These are phyloP conservation scores for Fundulus diaphanus DNA, from an alignment of 2,797 vertebrate species.

Conservation along the genomic window DNA sequence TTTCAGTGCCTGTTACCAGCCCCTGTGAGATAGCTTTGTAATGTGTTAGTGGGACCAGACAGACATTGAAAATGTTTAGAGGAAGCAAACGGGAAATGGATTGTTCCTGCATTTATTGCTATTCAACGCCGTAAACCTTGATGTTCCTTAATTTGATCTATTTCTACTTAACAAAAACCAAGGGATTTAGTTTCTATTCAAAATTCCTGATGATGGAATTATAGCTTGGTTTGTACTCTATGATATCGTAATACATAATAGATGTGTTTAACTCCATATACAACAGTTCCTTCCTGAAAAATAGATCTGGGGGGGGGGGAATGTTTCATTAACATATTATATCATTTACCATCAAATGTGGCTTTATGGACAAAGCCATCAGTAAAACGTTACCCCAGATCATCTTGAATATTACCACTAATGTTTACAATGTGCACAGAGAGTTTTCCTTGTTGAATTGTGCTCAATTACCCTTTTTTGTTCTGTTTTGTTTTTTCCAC, in stretches of 20 bases:
- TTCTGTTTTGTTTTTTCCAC: background rate
- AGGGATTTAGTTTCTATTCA: background rate
- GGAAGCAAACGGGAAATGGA: background rate
- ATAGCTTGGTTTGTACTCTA: background rate
- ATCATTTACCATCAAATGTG: no score
- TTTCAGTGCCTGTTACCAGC: slow-evolving; percentile 72
- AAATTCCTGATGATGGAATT: background rate
- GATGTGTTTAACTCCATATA: background rate
- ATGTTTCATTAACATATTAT: background rate
- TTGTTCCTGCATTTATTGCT: background rate
- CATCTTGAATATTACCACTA: background rate
- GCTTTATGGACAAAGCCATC: no score
- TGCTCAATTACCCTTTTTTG: no score
- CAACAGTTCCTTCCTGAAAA: no score
- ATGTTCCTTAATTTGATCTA: background rate
- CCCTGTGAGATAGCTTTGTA: slow-evolving; percentile 45
- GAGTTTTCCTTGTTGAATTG: no score
- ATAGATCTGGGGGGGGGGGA: background rate
- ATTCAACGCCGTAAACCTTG: background rate
- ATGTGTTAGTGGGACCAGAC: slow-evolving; percentile 11
- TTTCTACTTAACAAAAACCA: no score
- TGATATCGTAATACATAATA: background rate
- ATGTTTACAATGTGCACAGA: background rate
- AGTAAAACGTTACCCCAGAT: background rate
- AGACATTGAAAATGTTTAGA: slow-evolving; percentile 4